Conservation (phyloP, 2,797 vertebrate genomes). For the Enteromius trimaculatus region DNA sequence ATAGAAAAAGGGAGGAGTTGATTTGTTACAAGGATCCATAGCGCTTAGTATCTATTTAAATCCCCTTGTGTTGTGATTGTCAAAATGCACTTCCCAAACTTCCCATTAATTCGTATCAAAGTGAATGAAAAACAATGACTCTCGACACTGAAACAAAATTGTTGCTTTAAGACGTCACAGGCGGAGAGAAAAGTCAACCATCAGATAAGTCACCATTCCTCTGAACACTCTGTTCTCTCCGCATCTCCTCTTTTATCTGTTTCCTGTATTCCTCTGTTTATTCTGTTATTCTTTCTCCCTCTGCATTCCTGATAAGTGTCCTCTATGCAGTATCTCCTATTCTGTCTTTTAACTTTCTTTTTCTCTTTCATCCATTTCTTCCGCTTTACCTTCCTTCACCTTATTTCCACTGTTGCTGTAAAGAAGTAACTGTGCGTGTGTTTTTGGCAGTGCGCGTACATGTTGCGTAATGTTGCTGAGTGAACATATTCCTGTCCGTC, state of each 20-base stretch:
- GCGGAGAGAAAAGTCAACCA: neutral
- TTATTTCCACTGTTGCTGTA: neutral
- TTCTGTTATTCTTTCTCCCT: neutral
- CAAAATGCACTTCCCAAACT: neutral
- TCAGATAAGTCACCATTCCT: slow-evolving; percentile 11
- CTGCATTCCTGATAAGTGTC: slow-evolving; percentile 28
- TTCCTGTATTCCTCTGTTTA: slow-evolving; percentile 10
- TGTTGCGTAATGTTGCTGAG: slow-evolving; percentile 69
- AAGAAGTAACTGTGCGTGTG: neutral
- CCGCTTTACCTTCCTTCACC: neutral
- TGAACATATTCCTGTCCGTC: slow-evolving; percentile 72
- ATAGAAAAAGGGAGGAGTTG: neutral
- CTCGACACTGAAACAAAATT: neutral
- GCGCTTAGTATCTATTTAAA: neutral
- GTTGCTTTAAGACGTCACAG: slow-evolving; percentile 2
- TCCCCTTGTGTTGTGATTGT: neutral
- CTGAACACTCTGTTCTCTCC: slow-evolving; percentile 12
- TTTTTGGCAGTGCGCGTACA: slow-evolving; percentile 26
- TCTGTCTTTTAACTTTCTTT: slow-evolving; percentile 13
- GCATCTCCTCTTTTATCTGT: slow-evolving; percentile 4
- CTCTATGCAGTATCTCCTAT: neutral
- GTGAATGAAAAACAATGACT: neutral
- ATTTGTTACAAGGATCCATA: neutral
- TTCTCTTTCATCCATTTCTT: neutral
- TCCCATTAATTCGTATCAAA: neutral